Evolutionary conservation across 2,797 vertebrate genomes (phyloP), one percentile per base, ranked within the genome.

Genomic region (Oceanodroma leucorhoa): DNA sequence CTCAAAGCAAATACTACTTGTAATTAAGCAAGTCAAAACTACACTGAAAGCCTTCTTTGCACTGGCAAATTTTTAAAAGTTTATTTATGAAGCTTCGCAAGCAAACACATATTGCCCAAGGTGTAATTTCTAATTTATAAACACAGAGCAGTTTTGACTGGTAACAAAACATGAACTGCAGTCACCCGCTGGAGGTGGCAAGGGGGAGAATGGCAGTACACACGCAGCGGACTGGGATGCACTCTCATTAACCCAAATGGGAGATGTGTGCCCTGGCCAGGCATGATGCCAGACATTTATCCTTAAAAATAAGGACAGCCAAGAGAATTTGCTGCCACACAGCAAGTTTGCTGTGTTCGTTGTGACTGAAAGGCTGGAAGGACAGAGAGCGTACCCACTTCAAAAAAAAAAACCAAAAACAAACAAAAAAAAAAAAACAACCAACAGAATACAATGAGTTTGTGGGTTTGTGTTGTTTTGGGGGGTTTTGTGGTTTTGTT

Each of bases 191-290:
- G 34, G 85, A 87, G 80, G 71, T 66, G 19, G 62, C 70, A 40
- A 54, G 36, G n/a, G 45, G 34, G 10, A 93, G 48, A 66, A 79
- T 1, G 48, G 77, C 34, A 43, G 66, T 11, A 22, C 17, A 32
- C 79, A 83, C 1, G 4, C 45, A 48, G 51, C 51, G 78, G 60
- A 91, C 90, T 83, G 75, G 88, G 93, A 94, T 84, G 90, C 53
- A 40, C 83, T 43, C 89, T 92, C 90, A 84, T 92, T 96, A 94
- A 87, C 67, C 38, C 88, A 50, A 64, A 83, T 34, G 45, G 75
- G 43, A 87, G 54, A 55, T 9, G 45, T 29, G 69, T 64, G 77
- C 20, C 67, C 73, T 29, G 32, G 34, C 81, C 70, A 76, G 73
- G 70, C 83, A 77, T 2, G 1, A 19, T 0, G 67, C 81, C 86